A percentile compares a stretch with the other conserved stretches of the same genome.
These are phyloP conservation scores for Mixornis gularis DNA, from an alignment of 2,113 vertebrate species.

Conservation along the genomic window DNA sequence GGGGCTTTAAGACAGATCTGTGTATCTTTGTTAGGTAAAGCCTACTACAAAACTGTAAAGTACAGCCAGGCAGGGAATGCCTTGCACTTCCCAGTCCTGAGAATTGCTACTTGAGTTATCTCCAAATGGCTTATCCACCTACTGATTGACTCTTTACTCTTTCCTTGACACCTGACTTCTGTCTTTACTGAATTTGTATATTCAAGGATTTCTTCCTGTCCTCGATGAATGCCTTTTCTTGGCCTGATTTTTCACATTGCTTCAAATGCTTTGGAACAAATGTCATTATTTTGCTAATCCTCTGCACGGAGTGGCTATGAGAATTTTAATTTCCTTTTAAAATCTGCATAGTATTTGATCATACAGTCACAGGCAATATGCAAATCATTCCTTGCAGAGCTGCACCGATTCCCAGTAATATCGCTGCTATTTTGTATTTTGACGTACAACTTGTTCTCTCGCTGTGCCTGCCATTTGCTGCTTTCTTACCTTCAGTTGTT, in stretches of 20 bases:
- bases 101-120: neutral
- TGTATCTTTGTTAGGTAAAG: neutral
- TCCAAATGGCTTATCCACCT: neutral
- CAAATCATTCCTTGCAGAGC: conserved; percentile 8
- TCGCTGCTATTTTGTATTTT: conserved; percentile 11
- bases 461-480: conserved; percentile 39
- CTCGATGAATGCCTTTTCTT: neutral
- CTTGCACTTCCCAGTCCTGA: neutral
- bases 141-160: neutral
- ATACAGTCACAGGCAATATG: conserved; percentile 25
- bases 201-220: neutral
- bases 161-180: neutral
- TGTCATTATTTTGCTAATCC: conserved; percentile 25
- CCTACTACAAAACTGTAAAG: neutral
- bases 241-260: neutral
- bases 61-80: neutral
- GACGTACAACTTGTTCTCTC: conserved; percentile 22
- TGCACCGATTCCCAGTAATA: neutral
- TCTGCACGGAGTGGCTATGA: neutral
- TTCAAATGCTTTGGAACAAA: neutral
- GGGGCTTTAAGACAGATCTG: neutral
- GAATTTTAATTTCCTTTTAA: conserved; percentile 26
- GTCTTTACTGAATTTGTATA: neutral
- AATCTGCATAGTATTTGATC: conserved; percentile 19
- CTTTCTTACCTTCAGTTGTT: conserved; percentile 46